Evolutionary conservation across 2,888 invertebrate species (phyloP), one percentile per base, ranked within the genome.

Genomic region (Ectemnius continuus): DNA sequence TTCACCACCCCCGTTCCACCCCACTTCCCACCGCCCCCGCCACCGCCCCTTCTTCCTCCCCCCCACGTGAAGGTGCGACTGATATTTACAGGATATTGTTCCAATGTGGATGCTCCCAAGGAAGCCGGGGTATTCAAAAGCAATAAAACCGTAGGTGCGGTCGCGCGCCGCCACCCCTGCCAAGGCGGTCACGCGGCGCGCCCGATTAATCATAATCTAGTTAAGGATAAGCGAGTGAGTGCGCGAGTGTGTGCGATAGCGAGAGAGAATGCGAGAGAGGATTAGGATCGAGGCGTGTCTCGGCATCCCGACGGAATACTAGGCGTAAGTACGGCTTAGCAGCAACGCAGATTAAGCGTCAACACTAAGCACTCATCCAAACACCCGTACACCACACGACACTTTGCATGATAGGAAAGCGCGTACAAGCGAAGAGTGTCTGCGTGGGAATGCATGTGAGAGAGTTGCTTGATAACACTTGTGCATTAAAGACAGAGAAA

Each of bases 1-100:
- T 28, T 28, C 5, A 36, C 11, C 23, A 36, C 36, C 11, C 36
- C 36, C 36, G 0, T 11, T 1, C 70, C 13, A 0, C 48, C 62
- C 36, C 64, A 69, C 52, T 67, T 68, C 46, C 11, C 13, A 48
- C 65, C 4, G n/a, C 48, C 48, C 4, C 4, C 48, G 4, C 48
- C 36, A 2, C 16, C 16, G 1, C 2, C 52, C 52, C 52, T 16
- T 4, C 36, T 11, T 46, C 67, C 76, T 67, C 65, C 66, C 77
- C 67, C 76, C 71, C 78, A 59, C 67, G 61, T 48, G 59, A 67
- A 69, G 71, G 70, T 78, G 85, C 86, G 88, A 90, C 90, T 90
- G 91, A 90, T 91, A 90, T 91, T 90, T 90, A 88, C 87, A 90
- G 90, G 88, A 90, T 91, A 90, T 90, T 91, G 90, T 89, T 89